Conservation (phyloP, 2,113 vertebrate species). For the Halichoerus grypus region DNA sequence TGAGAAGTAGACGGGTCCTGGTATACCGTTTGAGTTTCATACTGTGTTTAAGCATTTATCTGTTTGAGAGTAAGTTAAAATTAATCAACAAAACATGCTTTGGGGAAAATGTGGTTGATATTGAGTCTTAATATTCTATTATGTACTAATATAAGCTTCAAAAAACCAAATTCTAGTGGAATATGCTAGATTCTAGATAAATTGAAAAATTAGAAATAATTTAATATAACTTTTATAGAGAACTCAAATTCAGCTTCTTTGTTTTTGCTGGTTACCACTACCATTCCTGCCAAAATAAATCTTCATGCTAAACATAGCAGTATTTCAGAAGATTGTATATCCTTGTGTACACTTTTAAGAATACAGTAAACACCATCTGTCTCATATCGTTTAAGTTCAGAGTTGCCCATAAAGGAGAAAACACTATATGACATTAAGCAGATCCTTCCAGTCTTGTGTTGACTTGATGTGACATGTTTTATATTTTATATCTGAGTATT, state of each 20-base stretch:
- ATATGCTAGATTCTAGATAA: not conserved
- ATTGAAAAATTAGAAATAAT: not conserved
- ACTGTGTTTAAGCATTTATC: not conserved
- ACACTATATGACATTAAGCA: not conserved
- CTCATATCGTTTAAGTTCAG: constrained; percentile 7
- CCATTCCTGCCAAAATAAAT: constrained; percentile 43
- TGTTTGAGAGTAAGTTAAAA: constrained; percentile 38
- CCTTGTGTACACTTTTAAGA: not conserved
- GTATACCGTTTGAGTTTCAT: not conserved
- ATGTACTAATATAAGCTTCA: not conserved
- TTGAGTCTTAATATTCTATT: not conserved
- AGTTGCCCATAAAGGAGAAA: constrained; percentile 3
- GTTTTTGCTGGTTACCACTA: not conserved
- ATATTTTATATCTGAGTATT: constrained; percentile 22
- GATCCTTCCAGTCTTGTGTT: not conserved
- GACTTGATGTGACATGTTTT: constrained; percentile 26
- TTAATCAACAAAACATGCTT: not conserved
- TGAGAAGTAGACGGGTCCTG: not conserved
- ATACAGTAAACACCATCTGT: not conserved
- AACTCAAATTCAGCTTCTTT: not conserved
- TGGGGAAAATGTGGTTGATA: not conserved
- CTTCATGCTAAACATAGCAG: not conserved
- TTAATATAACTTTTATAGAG: not conserved
- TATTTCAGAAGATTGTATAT: not conserved
- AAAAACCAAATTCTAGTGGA: not conserved